phyloP scores from a whole-genome alignment of 2,113 vertebrate species.

The Pituophis catenifer region DNA sequence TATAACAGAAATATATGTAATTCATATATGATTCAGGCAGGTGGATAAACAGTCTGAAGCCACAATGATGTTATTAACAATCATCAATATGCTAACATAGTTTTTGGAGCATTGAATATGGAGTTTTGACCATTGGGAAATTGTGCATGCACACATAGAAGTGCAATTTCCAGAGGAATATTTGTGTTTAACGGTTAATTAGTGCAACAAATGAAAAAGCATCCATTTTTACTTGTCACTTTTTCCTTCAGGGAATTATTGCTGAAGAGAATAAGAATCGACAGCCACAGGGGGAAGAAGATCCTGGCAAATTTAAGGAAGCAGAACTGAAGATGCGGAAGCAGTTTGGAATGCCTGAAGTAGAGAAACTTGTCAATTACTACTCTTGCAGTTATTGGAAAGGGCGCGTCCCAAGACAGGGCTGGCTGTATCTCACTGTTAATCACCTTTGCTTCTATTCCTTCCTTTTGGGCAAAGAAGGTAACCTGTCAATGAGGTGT shows the following conservation, averaged over 20 bases:
- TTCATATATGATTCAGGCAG: too few relatives aligned
- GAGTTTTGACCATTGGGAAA: background rate
- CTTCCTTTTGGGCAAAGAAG: conserved; percentile 94
- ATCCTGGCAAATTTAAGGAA: conserved; percentile 94
- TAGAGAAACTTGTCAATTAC: conserved; percentile 97
- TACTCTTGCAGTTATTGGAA: conserved; percentile 99
- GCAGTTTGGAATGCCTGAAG: conserved; percentile 95
- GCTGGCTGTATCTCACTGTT: conserved; percentile 94
- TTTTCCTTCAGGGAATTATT: conserved; percentile 84
- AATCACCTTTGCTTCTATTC: conserved; percentile 99
- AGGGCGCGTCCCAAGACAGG: conserved; percentile 91
- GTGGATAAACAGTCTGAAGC: too few relatives aligned
- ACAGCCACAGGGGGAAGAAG: conserved; percentile 84
- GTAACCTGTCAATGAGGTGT: conserved; percentile 63
- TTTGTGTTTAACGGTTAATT: background rate
- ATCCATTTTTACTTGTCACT: background rate
- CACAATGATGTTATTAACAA: background rate
- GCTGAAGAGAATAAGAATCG: conserved; percentile 92
- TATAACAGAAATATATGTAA: background rate
- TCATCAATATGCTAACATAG: background rate
- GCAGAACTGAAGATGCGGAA: conserved; percentile 94
- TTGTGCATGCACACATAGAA: background rate
- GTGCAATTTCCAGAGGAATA: background rate
- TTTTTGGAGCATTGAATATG: background rate
- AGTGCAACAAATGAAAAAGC: background rate